These are phyloP conservation scores for Cosmopolites sordidus DNA, from an alignment of 2,888 invertebrate species.

Conservation along the genomic window DNA sequence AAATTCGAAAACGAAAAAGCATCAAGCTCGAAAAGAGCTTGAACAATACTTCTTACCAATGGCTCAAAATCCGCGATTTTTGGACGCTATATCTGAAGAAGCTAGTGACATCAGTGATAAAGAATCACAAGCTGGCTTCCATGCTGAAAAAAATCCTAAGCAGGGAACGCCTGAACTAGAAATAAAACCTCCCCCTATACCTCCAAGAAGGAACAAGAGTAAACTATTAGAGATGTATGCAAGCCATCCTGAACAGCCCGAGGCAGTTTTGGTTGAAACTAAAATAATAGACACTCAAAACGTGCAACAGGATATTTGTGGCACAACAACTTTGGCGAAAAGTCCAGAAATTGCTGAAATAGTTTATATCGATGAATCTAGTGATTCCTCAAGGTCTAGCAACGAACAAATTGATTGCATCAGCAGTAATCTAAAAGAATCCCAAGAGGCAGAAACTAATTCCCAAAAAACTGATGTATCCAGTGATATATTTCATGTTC, in stretches of 20 bases:
- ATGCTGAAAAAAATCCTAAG: conserved; percentile 27
- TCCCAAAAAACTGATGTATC: background rate
- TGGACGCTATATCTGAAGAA: conserved; percentile 77
- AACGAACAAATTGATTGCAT: conserved; percentile 35
- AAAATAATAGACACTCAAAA: conserved; percentile 47
- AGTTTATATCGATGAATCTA: conserved; percentile 64
- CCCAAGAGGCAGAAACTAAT: background rate
- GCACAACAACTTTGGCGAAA: conserved; percentile 41
- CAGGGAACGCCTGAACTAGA: conserved; percentile 38
- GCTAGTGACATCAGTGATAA: conserved; percentile 58
- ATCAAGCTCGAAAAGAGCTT: conserved; percentile 53
- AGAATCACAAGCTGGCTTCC: conserved; percentile 37
- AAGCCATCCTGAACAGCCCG: conserved; percentile 26
- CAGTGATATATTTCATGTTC: conserved; percentile 5
- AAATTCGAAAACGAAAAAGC: conserved; percentile 47
- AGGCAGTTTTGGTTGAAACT: conserved; percentile 55
- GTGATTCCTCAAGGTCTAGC: conserved; percentile 13
- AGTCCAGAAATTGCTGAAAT: conserved; percentile 56
- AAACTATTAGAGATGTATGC: conserved; percentile 1
- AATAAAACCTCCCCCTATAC: conserved; percentile 16
- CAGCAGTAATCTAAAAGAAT: background rate
- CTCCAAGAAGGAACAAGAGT: conserved; percentile 19
- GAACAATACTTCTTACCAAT: conserved; percentile 57
- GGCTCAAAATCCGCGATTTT: conserved; percentile 59
- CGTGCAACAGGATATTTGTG: conserved; percentile 55